Percentiles rank a stretch among this genome's conserved stretches.
Evolutionary conservation across 2,888 invertebrate species (phyloP).

Genomic region (Scaptomyza parva): DNA sequence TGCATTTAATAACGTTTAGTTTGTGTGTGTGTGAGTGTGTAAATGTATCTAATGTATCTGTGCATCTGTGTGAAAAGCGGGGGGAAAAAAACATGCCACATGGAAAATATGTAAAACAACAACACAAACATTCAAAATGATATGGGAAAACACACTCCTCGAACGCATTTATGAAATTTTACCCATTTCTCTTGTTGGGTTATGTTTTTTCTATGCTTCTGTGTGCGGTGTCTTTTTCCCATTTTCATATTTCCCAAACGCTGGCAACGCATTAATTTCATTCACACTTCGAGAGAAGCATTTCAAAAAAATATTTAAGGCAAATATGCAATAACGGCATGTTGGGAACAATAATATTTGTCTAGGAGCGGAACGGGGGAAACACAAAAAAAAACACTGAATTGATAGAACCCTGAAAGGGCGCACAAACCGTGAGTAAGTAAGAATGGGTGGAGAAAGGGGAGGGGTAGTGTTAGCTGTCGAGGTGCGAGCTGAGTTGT

Average conservation of each 20-base stretch:
- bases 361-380: conserved; percentile 66
- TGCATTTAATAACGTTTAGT: conserved; percentile 80
- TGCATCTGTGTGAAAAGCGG: conserved; percentile 67
- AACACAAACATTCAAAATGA: conserved; percentile 59
- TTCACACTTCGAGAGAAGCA: conserved; percentile 76
- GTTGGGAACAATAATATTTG: conserved; percentile 81
- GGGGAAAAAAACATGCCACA: conserved; percentile 17
- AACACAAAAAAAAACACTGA: conserved; percentile 1
- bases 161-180: conserved; percentile 57
- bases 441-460: neutral
- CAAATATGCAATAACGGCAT: conserved; percentile 81
- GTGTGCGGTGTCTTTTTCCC: conserved; percentile 1
- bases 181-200: conserved; percentile 45
- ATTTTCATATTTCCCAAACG: conserved; percentile 38
- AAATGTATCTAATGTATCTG: conserved; percentile 51
- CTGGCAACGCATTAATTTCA: conserved; percentile 80
- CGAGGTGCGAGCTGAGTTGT: conserved; percentile 59
- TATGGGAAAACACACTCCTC: conserved; percentile 66
- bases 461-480: neutral
- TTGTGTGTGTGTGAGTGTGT: conserved; percentile 18
- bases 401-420: conserved; percentile 32
- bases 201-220: neutral
- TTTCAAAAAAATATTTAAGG: conserved; percentile 68
- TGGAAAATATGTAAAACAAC: conserved; percentile 51
- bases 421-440: neutral